phyloP scores from a whole-genome alignment of 2,888 invertebrate genomes.

The Invenusta paracnida region DNA sequence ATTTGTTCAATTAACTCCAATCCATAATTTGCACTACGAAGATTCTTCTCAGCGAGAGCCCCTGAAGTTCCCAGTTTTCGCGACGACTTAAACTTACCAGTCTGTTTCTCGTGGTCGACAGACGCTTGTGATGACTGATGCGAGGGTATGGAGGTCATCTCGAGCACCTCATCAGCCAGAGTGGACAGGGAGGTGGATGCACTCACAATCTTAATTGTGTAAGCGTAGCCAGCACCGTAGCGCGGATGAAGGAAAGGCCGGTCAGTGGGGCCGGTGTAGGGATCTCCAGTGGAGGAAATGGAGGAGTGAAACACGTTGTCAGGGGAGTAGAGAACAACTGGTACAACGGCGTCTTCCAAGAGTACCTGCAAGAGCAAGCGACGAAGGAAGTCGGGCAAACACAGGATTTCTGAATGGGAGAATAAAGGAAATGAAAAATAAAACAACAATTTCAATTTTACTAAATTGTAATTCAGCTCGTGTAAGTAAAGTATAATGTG shows the following conservation, averaged over 20 bases:
- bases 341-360: not conserved
- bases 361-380: constrained; percentile 72
- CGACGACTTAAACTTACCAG: not conserved
- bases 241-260: constrained; percentile 26
- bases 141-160: not conserved
- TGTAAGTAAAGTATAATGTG: too few species aligned
- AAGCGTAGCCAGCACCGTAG: not conserved
- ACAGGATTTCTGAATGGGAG: constrained; percentile 30
- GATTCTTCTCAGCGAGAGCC: not conserved
- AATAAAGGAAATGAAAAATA: constrained; percentile 50
- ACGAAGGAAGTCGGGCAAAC: constrained; percentile 77
- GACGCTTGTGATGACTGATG: not conserved
- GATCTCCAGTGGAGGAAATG: not conserved
- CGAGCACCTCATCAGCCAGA: not conserved
- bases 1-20: constrained; percentile 28
- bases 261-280: not conserved
- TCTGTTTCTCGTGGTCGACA: not conserved
- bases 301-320: not conserved
- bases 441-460: not conserved
- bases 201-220: not conserved
- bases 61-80: not conserved
- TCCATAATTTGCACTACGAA: constrained; percentile 8
- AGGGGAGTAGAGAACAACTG: constrained; percentile 24
- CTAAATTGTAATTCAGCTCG: not conserved
- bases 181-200: not conserved